Percentiles rank a stretch among this genome's conserved stretches.
These are phyloP conservation scores for Amblyornis subalaris DNA, from an alignment of 2,113 vertebrate species.

Conservation along the genomic window DNA sequence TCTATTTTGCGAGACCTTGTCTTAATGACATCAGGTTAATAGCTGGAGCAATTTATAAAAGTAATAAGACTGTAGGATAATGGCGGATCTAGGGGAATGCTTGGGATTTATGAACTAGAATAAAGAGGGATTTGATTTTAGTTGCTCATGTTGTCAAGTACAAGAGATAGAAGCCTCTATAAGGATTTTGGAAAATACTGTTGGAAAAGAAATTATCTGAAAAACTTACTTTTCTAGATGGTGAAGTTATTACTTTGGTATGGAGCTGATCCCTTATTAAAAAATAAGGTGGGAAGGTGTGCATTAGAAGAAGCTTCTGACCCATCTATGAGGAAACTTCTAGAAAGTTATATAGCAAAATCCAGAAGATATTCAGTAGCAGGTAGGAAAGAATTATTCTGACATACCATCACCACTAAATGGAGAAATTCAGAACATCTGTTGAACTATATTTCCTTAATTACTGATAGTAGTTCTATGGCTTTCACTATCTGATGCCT, in stretches of 20 bases:
- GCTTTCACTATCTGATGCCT: neutral
- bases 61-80: neutral
- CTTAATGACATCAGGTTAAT: neutral
- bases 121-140: neutral
- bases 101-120: neutral
- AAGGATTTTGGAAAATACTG: neutral
- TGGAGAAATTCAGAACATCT: neutral
- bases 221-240: slow-evolving; percentile 59
- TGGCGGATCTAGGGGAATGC: neutral
- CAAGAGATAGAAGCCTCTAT: neutral
- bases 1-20: neutral
- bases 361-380: neutral
- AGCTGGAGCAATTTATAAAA: neutral
- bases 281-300: slow-evolving; percentile 52
- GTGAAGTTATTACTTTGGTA: slow-evolving; percentile 65
- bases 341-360: slow-evolving; percentile 29
- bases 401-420: neutral
- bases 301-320: slow-evolving; percentile 66
- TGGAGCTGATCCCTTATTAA: slow-evolving; percentile 69
- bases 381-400: slow-evolving; percentile 51
- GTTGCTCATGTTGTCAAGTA: neutral
- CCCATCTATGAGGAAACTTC: slow-evolving; percentile 49
- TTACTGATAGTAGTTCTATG: neutral
- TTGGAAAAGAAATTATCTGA: neutral
- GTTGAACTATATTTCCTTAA: neutral